A percentile compares a stretch with the other conserved stretches of the same genome.
Evolutionary conservation across 2,797 vertebrate species (phyloP).

Genomic region (Lepilemur septentrionalis): DNA sequence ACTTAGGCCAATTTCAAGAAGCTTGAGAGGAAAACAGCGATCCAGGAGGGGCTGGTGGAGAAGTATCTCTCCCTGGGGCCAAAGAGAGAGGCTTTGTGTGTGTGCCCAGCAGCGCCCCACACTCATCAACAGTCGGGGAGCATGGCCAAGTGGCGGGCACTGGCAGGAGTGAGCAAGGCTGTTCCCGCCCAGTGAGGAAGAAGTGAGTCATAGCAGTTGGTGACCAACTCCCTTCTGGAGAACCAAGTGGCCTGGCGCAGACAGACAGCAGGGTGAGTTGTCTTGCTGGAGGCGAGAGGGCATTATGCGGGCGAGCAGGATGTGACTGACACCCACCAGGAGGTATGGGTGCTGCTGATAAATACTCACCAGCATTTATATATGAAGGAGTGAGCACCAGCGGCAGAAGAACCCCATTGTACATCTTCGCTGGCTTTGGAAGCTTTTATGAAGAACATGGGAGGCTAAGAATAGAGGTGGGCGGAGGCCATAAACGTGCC

Average conservation of each 20-base stretch:
- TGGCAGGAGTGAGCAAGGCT: background rate
- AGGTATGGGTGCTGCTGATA: background rate
- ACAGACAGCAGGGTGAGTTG: background rate
- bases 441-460: background rate
- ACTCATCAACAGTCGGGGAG: background rate
- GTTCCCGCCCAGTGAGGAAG: conserved; percentile 33
- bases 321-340: background rate
- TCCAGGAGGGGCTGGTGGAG: background rate
- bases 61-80: background rate
- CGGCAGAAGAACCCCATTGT: background rate
- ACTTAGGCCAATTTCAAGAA: background rate
- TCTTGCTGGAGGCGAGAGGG: background rate
- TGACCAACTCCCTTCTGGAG: conserved; percentile 30
- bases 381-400: background rate
- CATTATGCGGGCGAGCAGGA: background rate
- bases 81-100: background rate
- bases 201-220: conserved; percentile 52
- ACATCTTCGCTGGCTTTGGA: conserved; percentile 3
- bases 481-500: background rate
- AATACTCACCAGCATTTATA: background rate
- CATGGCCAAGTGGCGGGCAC: background rate
- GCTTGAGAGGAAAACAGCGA: background rate
- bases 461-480: background rate
- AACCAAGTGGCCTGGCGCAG: background rate
- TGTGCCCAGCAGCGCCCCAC: background rate